phyloP scores from a whole-genome alignment of 2,113 vertebrate species.

The Aleadryas rufinucha region DNA sequence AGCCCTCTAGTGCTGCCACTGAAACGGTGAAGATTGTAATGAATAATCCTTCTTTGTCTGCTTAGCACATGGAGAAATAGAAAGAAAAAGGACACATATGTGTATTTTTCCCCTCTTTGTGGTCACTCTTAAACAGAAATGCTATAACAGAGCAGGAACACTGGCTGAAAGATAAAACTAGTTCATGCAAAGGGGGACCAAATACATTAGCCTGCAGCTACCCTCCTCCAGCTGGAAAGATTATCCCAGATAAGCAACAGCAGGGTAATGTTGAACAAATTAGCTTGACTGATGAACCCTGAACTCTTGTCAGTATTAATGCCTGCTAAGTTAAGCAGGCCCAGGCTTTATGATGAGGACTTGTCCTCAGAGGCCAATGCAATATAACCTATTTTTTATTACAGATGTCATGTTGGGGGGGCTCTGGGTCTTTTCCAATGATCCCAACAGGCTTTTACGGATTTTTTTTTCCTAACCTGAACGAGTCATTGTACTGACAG shows the following conservation, averaged over 20 bases:
- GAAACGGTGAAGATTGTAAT: background rate
- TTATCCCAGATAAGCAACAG: conserved; percentile 49
- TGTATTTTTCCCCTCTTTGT: background rate
- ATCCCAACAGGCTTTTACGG: background rate
- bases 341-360: background rate
- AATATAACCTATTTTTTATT: conserved; percentile 15
- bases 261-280: conserved; percentile 49
- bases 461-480: background rate
- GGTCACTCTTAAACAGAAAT: background rate
- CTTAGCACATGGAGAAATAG: background rate
- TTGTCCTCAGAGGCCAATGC: conserved; percentile 23
- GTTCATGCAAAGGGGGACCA: background rate
- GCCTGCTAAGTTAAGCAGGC: conserved; percentile 40
- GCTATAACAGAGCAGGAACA: background rate
- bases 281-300: conserved; percentile 49
- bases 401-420: background rate
- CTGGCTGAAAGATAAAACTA: background rate
- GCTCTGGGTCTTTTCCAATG: background rate
- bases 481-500: background rate
- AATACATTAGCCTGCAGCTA: background rate
- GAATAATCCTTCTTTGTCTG: background rate
- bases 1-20: background rate
- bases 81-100: background rate
- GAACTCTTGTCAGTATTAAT: conserved; percentile 40
- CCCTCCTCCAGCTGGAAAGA: conserved; percentile 20